These are phyloP conservation scores for Antitype chi DNA, from an alignment of 2,888 invertebrate genomes.

Conservation along the genomic window DNA sequence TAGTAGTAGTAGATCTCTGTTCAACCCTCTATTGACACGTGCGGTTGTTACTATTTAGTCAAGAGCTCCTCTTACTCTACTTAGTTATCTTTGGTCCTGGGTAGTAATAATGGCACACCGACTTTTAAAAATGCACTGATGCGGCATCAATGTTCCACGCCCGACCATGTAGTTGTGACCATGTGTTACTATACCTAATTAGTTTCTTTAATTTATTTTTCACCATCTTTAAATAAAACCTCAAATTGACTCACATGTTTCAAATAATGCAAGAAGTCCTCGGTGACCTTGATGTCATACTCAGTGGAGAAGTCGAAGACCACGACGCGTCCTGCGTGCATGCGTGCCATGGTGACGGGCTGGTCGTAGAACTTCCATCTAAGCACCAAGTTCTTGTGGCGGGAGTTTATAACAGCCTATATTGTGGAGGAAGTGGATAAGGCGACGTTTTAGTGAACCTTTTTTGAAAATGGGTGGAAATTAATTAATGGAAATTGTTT, in stretches of 20 bases:
- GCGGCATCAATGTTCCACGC: background rate
- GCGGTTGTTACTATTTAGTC: no score
- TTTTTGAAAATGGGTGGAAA: background rate
- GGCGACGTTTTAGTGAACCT: background rate
- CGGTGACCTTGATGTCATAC: slow-evolving; percentile 74
- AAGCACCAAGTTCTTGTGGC: slow-evolving; percentile 71
- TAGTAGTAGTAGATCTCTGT: no score
- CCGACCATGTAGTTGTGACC: background rate
- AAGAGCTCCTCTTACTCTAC: no score
- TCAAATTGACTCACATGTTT: slow-evolving; percentile 71
- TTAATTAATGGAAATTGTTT: background rate
- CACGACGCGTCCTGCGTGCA: slow-evolving; percentile 75
- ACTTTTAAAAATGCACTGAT: background rate
- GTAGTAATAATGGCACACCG: background rate
- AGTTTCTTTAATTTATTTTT: background rate
- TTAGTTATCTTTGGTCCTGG: background rate
- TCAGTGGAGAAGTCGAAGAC: slow-evolving; percentile 79
- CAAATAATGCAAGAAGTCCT: slow-evolving; percentile 76
- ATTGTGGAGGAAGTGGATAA: background rate
- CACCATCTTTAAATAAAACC: background rate
- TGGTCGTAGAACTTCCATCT: slow-evolving; percentile 81
- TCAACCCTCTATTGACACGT: no score
- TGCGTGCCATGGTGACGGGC: slow-evolving; percentile 73
- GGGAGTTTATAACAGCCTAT: slow-evolving; percentile 76
- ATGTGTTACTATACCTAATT: background rate